Conservation (phyloP, 2,888 invertebrate species). For the Entomobrya proxima region DNA sequence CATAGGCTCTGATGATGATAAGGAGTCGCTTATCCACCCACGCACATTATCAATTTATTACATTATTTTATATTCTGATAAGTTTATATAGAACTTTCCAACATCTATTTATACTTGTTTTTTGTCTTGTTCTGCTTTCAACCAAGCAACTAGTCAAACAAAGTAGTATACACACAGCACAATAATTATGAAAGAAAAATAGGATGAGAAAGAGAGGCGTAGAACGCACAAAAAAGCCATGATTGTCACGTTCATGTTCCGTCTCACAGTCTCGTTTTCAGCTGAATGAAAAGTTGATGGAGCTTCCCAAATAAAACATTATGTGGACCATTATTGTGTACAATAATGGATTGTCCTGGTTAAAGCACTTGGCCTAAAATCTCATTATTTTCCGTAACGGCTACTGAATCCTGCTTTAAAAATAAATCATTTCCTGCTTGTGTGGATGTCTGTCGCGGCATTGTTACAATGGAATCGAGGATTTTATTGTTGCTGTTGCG, state of each 20-base stretch:
- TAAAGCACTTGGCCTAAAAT: slow-evolving; percentile 5
- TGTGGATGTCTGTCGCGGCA: slow-evolving; percentile 23
- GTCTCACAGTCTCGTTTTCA: neutral
- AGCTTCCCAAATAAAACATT: neutral
- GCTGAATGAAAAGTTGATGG: slow-evolving; percentile 14
- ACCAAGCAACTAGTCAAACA: no score
- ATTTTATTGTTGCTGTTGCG: slow-evolving; percentile 31
- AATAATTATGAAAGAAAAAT: no score
- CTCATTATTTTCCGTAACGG: slow-evolving; percentile 28
- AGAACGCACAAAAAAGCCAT: neutral
- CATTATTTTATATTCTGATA: neutral
- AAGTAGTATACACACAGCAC: no score
- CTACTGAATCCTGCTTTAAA: slow-evolving; percentile 8
- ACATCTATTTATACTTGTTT: no score
- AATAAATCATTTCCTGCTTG: slow-evolving; percentile 40
- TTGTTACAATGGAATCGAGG: slow-evolving; percentile 29
- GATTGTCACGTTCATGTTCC: slow-evolving; percentile 12
- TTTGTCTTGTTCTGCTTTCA: no score
- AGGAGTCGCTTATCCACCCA: neutral
- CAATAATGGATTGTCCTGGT: slow-evolving; percentile 30
- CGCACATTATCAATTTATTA: neutral
- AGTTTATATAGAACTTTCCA: no score
- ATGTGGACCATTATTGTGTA: neutral
- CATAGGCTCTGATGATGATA: no score
- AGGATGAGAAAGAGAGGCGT: no score